Evolutionary conservation across 2,797 vertebrate species (phyloP), one percentile per base, ranked within the genome.

Genomic region (Leptoclinus maculatus): DNA sequence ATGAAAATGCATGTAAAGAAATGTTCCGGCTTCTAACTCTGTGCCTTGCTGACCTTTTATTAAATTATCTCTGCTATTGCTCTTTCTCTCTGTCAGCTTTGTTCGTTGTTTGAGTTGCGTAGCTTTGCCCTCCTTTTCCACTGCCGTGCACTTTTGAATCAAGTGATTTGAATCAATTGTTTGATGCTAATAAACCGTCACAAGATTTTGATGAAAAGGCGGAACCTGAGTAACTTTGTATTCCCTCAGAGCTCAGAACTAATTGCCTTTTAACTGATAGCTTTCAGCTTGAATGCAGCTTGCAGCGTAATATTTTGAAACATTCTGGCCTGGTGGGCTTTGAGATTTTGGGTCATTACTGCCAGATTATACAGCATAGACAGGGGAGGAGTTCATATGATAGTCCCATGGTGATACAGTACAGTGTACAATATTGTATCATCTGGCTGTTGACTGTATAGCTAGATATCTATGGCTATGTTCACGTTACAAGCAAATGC

Each of bases 1-100:
- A 87, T 77, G 66, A 90, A 88, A 89, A 82, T 83, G 68, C 39
- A 58, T 62, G 73, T 66, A 38, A 25, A 64, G 58, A 71, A 90
- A 58, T 47, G 70, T 82, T 90, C 70, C 3, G 54, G 67, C 66
- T 56, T 56, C 51, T 75, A 29, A 65, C 51, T 72, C 29, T 34
- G 56, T 25, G 76, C 59, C 56, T 74, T 25, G n/a, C 71, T 88
- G 85, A 90, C 86, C 84, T 94, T 36, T 91, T 89, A 87, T 83
- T 83, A 78, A 85, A 87, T 85, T 70, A 62, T 68, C 23, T 79
- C 63, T 74, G 73, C 47, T 51, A 14, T 83, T 62, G 57, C 53
- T 56, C 45, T 82, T 25, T 68, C 66, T 64, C 66, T 76, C 34
- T 49, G 62, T 74, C 74, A 56, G 63, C 77, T 74, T 57, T 4